Percentiles rank a stretch among this genome's conserved stretches.
Conservation (phyloP, 2,113 vertebrate species). For the Edolisoma coerulescens region DNA sequence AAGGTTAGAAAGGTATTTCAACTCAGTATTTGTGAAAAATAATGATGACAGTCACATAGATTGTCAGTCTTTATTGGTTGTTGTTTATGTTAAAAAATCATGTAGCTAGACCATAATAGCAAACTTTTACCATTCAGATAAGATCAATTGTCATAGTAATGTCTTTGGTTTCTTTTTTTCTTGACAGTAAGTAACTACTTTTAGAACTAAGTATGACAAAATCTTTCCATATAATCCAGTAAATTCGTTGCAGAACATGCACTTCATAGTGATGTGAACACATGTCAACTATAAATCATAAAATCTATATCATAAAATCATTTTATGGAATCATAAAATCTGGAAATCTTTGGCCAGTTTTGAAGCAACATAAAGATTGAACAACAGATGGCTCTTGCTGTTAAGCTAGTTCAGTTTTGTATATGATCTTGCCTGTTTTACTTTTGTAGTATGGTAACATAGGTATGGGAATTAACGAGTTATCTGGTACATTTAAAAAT, state of each 20-base stretch:
- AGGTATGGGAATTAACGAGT: background rate
- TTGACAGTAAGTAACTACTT: background rate
- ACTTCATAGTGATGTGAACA: background rate
- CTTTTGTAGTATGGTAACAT: background rate
- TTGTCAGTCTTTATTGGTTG: background rate
- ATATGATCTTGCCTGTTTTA: background rate
- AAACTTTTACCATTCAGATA: background rate
- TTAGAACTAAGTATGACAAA: background rate
- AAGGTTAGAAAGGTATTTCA: background rate
- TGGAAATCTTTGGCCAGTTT: slow-evolving; percentile 3
- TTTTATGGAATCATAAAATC: background rate
- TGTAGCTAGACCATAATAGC: background rate
- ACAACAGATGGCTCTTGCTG: background rate
- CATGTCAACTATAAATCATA: background rate
- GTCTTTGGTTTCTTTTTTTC: background rate
- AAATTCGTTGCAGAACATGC: background rate
- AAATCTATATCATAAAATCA: too few relatives aligned
- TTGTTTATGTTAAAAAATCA: background rate
- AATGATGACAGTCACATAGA: background rate
- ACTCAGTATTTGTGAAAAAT: background rate
- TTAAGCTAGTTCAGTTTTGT: background rate
- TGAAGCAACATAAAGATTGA: background rate
- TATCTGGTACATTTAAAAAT: background rate
- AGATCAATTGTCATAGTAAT: background rate
- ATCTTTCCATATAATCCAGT: background rate